Base-by-base conservation (phyloP, 2,113 vertebrate genomes). In the Tupaia tana region DNA sequence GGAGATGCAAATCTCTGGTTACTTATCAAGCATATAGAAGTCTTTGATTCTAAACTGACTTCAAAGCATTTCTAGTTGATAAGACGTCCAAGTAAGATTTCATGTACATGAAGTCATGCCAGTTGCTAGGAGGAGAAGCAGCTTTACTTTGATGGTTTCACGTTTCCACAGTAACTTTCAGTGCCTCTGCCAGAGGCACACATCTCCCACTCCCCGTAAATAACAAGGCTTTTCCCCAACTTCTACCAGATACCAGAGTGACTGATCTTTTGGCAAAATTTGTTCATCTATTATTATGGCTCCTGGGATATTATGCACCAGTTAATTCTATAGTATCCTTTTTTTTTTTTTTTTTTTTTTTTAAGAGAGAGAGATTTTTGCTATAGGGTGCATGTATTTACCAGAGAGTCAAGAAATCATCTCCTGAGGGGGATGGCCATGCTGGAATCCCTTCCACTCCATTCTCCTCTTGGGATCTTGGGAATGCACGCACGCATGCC, bases 91-190 rank as follows among this genome's bases (percentile, higher is more conserved):
- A 77, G 82, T 63, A 59, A 85, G 92, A 96, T 77, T 87, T 66
- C 61, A n/a, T 63, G 56, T 87, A 66, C 66, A 34, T 96, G 92
- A 97, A 93, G 82, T 84, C 89, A 86, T 22, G 56, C 77, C 94
- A 95, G 95, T 77, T 95, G 89, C 66, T 87, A 80, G 34, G n/a
- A 95, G 89, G 92, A 93, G 64, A 84, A 80, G 43, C 86, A 31
- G 82, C 63, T 90, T 85, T 84, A 61, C 78, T 96, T 56, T 67
- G 96, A 91, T 88, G 92, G 94, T 66, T 95, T 81, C 77, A 56
- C 92, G 14, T 95, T 90, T 96, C 93, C 82, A 88, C 78, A 93
- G 81, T 95, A 93, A 83, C 83, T 96, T 71, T 90, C 19, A 64
- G 73, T 86, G 71, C 20, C 86, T 90, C 54, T 92, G 85, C 89